These are phyloP conservation scores for Episyrphus balteatus DNA, from an alignment of 1,140 invertebrate species.

Conservation along the genomic window DNA sequence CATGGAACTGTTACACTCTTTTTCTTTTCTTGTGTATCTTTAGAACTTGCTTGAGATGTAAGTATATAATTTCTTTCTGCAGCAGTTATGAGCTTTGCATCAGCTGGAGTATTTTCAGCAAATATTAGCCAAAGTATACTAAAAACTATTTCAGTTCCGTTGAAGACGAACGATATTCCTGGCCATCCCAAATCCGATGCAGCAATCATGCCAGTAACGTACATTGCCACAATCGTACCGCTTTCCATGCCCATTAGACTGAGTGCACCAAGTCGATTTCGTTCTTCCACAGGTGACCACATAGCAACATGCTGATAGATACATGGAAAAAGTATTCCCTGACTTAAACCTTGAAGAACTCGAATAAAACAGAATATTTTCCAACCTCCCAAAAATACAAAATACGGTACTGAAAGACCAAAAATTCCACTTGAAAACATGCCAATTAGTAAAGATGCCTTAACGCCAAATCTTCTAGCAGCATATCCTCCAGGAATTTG, in stretches of 20 bases:
- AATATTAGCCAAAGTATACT: conserved; percentile 47
- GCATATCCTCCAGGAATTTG: conserved; percentile 53
- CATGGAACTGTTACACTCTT: conserved; percentile 45
- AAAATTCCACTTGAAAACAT: conserved; percentile 26
- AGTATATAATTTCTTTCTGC: conserved; percentile 16
- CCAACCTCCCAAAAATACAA: conserved; percentile 40
- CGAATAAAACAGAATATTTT: conserved; percentile 42
- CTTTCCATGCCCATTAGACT: conserved; percentile 52
- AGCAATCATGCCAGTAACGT: conserved; percentile 44
- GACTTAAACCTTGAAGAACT: conserved; percentile 58
- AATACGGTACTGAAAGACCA: conserved; percentile 35
- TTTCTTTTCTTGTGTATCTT: not conserved
- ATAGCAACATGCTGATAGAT: conserved; percentile 65
- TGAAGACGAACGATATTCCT: conserved; percentile 63
- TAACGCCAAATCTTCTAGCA: conserved; percentile 49
- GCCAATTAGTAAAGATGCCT: conserved; percentile 19
- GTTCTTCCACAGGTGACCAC: conserved; percentile 53
- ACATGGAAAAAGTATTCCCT: conserved; percentile 67
- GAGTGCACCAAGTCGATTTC: conserved; percentile 42
- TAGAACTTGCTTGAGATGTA: not conserved
- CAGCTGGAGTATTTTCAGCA: conserved; percentile 51
- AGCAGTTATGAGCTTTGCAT: conserved; percentile 43
- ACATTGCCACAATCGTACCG: conserved; percentile 59
- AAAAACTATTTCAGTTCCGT: conserved; percentile 47
- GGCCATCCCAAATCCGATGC: conserved; percentile 57